A percentile compares a stretch with the other conserved stretches of the same genome.
These are phyloP conservation scores for Cryptoprocta ferox DNA, from an alignment of 2,797 vertebrate species.

Conservation along the genomic window DNA sequence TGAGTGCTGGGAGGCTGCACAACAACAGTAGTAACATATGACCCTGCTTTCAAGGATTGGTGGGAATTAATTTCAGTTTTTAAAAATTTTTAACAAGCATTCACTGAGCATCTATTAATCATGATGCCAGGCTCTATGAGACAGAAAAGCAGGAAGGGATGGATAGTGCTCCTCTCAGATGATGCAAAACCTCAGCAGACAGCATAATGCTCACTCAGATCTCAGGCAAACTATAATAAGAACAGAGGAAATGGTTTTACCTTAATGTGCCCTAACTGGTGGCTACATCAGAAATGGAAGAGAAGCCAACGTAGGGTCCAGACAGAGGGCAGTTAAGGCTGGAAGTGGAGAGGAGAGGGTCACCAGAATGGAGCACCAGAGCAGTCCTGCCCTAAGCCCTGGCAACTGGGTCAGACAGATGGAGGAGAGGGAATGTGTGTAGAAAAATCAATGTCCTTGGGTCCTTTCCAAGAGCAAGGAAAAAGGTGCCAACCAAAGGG, in stretches of 20 bases:
- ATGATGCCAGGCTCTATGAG: not conserved
- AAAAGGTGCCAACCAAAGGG: conserved; percentile 10
- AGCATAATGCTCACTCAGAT: not conserved
- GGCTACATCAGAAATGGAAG: not conserved
- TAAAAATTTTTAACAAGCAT: not conserved
- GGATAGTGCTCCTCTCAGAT: not conserved
- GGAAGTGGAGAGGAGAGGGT: not conserved
- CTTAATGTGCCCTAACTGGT: not conserved
- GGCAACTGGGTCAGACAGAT: not conserved
- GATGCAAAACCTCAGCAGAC: not conserved
- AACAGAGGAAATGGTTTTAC: not conserved
- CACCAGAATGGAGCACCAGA: conserved; percentile 1
- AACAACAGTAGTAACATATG: not conserved
- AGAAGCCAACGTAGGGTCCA: not conserved
- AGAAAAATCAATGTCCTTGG: not conserved
- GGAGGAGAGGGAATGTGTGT: not conserved
- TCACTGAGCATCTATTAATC: not conserved
- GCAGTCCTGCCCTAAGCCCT: not conserved
- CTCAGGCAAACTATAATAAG: not conserved
- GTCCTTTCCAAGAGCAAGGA: not conserved
- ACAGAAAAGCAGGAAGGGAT: not conserved
- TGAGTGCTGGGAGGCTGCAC: not conserved
- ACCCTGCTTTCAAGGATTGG: not conserved
- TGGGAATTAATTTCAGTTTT: not conserved
- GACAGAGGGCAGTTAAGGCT: not conserved